Conservation (phyloP, 2,888 invertebrate genomes). For the Hirtodrosophila trivittata region DNA sequence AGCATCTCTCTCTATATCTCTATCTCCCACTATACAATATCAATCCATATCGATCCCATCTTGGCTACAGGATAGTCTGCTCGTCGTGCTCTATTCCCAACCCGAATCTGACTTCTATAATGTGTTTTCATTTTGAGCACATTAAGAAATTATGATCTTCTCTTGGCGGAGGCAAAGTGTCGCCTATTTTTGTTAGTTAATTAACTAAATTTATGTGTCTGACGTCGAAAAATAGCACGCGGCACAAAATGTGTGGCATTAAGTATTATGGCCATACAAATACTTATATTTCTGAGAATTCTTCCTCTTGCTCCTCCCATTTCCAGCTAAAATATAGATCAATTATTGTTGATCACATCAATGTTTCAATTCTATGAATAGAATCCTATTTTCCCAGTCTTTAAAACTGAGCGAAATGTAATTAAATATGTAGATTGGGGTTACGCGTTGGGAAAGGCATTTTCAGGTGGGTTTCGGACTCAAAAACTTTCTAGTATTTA, state of each 20-base stretch:
- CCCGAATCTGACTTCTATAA: not conserved
- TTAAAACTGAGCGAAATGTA: too few species aligned
- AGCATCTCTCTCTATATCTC: too few species aligned
- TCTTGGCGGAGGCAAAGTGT: conserved; percentile 58
- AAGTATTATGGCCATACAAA: conserved; percentile 55
- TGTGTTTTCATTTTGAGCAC: conserved; percentile 19
- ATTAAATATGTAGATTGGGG: too few species aligned
- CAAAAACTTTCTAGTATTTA: too few species aligned
- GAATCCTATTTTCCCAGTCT: not conserved
- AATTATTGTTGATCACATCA: conserved; percentile 39
- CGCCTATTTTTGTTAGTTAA: conserved; percentile 76
- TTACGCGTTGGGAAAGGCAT: too few species aligned
- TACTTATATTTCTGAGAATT: conserved; percentile 60
- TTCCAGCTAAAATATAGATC: conserved; percentile 38
- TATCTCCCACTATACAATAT: too few species aligned
- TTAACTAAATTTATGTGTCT: conserved; percentile 79
- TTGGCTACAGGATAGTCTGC: too few species aligned
- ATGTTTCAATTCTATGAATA: conserved; percentile 22
- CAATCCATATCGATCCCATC: too few species aligned
- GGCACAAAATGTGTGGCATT: conserved; percentile 59
- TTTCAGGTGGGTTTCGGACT: too few species aligned
- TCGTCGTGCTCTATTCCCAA: not conserved
- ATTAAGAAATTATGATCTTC: conserved; percentile 61
- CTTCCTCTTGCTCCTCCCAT: conserved; percentile 19
- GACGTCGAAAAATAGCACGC: conserved; percentile 77